phyloP scores from a whole-genome alignment of 1,140 invertebrate species.

The Drosophila elegans region DNA sequence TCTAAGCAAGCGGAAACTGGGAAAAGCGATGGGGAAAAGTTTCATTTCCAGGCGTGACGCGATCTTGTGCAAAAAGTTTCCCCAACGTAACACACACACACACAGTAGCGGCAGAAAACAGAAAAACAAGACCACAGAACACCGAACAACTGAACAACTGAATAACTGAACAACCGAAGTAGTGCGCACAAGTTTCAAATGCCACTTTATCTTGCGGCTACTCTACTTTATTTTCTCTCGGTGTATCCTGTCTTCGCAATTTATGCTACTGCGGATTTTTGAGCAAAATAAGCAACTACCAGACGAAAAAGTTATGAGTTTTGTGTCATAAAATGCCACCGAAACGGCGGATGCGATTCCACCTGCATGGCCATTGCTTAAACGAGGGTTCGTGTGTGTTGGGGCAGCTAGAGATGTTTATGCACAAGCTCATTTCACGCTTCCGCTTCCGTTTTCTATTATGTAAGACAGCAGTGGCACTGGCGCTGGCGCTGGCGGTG shows the following conservation, averaged over 20 bases:
- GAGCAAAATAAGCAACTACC: conserved; percentile 76
- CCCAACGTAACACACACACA: conserved; percentile 9
- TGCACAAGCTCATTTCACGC: conserved; percentile 82
- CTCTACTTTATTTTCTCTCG: conserved; percentile 56
- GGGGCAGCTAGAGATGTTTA: conserved; percentile 60
- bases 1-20: conserved; percentile 38
- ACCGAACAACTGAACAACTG: background rate
- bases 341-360: conserved; percentile 44
- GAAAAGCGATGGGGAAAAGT: conserved; percentile 25
- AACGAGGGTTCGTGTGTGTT: conserved; percentile 25
- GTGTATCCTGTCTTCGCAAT: conserved; percentile 39
- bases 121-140: conserved; percentile 32
- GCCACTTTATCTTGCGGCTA: conserved; percentile 74
- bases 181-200: conserved; percentile 70
- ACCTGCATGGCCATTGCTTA: conserved; percentile 63
- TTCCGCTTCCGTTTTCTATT: conserved; percentile 79
- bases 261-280: conserved; percentile 71
- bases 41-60: conserved; percentile 33
- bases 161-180: conserved; percentile 19
- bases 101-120: background rate
- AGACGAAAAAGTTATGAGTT: conserved; percentile 70
- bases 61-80: conserved; percentile 48
- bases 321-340: conserved; percentile 77
- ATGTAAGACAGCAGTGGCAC: conserved; percentile 33
- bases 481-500: too few species aligned